Conservation (phyloP, 2,888 invertebrate genomes). For the Alentia gelatinosa region DNA sequence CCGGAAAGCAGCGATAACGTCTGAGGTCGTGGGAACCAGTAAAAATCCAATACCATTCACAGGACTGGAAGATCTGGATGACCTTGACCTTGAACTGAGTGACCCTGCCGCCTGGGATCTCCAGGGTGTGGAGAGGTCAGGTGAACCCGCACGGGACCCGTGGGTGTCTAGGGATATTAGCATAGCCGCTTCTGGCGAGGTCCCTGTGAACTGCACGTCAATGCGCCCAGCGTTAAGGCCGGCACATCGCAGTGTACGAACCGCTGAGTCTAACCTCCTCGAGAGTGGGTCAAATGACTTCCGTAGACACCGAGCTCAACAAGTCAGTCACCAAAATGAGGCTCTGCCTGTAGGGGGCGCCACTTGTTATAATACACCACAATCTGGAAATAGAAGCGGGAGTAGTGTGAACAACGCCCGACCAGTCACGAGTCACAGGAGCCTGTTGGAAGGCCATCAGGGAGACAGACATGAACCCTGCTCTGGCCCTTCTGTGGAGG, state of each 20-base stretch:
- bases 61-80: not conserved
- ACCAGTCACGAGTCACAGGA: too few relatives aligned
- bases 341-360: too few relatives aligned
- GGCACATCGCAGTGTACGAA: too few relatives aligned
- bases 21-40: not conserved
- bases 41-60: not conserved
- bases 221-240: too few relatives aligned
- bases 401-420: too few relatives aligned
- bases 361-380: too few relatives aligned
- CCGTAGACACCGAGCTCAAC: too few relatives aligned
- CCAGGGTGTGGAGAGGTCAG: not conserved
- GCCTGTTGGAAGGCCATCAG: too few relatives aligned
- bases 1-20: not conserved
- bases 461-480: not conserved
- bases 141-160: not conserved
- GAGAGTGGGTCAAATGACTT: too few relatives aligned
- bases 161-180: not conserved
- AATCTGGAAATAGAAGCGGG: too few relatives aligned
- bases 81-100: constrained; percentile 16
- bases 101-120: constrained; percentile 2
- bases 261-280: too few relatives aligned
- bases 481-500: not conserved
- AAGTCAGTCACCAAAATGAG: too few relatives aligned
- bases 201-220: not conserved
- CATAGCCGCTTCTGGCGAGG: not conserved